These are phyloP conservation scores for Gnathonemus longibarbis DNA, from an alignment of 2,113 vertebrate species.

Conservation along the genomic window DNA sequence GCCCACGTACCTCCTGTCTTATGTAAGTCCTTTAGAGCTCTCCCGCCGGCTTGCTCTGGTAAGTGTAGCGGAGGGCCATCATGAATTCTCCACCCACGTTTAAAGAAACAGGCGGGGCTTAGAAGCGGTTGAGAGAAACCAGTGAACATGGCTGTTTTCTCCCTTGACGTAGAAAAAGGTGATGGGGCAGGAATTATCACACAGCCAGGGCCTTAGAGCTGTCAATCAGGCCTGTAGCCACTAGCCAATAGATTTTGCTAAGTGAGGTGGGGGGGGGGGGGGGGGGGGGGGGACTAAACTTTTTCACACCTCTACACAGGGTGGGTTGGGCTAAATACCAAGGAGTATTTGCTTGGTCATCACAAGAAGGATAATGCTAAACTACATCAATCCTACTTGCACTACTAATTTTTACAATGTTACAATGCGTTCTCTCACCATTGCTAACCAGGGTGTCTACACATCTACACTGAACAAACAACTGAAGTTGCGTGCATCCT, in stretches of 20 bases:
- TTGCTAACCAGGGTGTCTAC: neutral
- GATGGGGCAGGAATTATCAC: neutral
- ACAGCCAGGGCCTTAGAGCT: neutral
- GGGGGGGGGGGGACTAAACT: neutral
- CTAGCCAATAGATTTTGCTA: neutral
- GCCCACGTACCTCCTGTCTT: neutral
- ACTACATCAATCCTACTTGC: conserved; percentile 22
- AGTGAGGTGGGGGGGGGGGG: neutral
- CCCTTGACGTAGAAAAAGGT: neutral
- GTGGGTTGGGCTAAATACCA: neutral
- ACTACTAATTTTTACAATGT: conserved; percentile 5
- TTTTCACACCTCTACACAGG: neutral
- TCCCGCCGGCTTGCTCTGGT: neutral
- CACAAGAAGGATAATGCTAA: neutral
- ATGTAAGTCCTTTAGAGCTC: neutral
- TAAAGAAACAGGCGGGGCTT: neutral
- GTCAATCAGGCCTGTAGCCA: neutral
- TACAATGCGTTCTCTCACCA: neutral
- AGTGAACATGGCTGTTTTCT: neutral
- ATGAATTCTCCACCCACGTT: neutral
- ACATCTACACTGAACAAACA: neutral
- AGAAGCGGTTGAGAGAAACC: neutral
- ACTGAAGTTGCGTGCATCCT: neutral
- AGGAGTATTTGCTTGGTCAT: neutral
- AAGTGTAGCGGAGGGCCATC: neutral